Percentiles rank a stretch among this genome's conserved stretches.
These are phyloP conservation scores for Gymnogyps californianus DNA, from an alignment of 2,113 vertebrate species.

Conservation along the genomic window DNA sequence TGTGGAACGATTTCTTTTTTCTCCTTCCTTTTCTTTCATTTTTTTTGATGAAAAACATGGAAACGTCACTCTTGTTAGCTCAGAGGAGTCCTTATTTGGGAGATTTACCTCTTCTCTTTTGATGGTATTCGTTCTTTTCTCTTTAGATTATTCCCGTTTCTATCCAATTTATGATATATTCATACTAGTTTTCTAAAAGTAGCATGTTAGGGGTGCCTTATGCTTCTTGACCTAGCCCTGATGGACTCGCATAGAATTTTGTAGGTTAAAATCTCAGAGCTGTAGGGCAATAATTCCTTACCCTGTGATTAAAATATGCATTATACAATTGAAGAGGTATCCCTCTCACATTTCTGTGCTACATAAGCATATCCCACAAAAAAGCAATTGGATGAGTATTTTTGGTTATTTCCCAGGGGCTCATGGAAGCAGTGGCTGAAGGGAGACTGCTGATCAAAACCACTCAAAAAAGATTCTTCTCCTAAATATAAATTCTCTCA, in stretches of 20 bases:
- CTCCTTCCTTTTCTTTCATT: not conserved
- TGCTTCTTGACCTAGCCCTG: not conserved
- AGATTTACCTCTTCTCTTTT: not conserved
- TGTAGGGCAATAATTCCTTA: not conserved
- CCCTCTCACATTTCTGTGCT: not conserved
- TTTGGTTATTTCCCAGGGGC: slow-evolving; percentile 32
- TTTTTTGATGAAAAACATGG: slow-evolving; percentile 12
- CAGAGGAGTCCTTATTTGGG: not conserved
- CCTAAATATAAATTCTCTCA: not conserved
- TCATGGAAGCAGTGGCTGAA: not conserved
- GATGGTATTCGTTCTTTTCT: not conserved
- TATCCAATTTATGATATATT: not conserved
- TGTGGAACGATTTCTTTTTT: not conserved
- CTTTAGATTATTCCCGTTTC: not conserved
- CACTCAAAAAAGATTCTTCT: not conserved
- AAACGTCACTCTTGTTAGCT: not conserved
- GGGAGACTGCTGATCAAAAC: not conserved
- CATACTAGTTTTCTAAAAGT: not conserved
- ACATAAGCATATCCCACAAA: not conserved
- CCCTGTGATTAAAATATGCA: not conserved
- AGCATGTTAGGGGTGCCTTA: not conserved
- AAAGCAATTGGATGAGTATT: not conserved
- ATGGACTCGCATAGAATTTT: not conserved
- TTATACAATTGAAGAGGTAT: not conserved
- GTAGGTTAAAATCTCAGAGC: not conserved